Percentiles rank a stretch among this genome's conserved stretches.
Conservation (phyloP, 2,797 vertebrate species). For the Masticophis lateralis region DNA sequence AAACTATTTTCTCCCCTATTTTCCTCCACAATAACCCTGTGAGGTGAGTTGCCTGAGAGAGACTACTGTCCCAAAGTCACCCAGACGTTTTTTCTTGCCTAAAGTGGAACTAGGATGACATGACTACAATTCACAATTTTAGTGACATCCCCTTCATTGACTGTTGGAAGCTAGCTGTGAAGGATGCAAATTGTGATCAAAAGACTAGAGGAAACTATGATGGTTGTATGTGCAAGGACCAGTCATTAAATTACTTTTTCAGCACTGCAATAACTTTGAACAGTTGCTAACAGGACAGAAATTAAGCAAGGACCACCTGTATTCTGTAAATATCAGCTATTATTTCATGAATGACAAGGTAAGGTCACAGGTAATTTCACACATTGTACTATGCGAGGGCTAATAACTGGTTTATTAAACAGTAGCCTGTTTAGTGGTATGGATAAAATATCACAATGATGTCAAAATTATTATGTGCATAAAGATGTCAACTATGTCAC, state of each 20-base stretch:
- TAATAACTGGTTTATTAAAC: background rate
- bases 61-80: background rate
- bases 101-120: background rate
- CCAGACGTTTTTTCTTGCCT: background rate
- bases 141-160: background rate
- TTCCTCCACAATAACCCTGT: background rate
- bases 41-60: background rate
- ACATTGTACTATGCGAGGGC: background rate
- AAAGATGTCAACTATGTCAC: background rate
- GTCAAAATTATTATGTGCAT: background rate
- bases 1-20: background rate
- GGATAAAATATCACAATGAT: background rate
- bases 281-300: background rate
- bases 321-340: background rate
- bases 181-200: background rate
- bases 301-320: background rate
- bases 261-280: background rate
- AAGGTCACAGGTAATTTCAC: background rate
- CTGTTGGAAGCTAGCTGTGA: background rate
- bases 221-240: background rate
- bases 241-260: background rate
- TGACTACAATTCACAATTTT: background rate
- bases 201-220: background rate
- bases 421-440: background rate
- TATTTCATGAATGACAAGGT: background rate